Percentiles rank a stretch among this genome's conserved stretches.
Conservation (phyloP, 2,888 invertebrate genomes). For the Bibio marci region DNA sequence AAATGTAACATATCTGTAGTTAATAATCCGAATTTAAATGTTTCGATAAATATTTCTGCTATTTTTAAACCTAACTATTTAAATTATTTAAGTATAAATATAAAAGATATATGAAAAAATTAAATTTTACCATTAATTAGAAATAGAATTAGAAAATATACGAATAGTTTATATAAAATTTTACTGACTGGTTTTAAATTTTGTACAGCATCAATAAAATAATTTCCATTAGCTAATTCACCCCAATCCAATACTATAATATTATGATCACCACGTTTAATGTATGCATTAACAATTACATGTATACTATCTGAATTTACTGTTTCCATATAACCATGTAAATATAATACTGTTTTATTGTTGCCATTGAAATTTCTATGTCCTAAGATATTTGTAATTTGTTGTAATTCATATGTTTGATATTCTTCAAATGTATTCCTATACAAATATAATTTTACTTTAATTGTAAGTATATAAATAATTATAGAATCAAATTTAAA, state of each 20-base stretch:
- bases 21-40: constrained; percentile 23
- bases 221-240: constrained; percentile 34
- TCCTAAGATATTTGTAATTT: constrained; percentile 22
- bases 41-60: constrained; percentile 19
- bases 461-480: background rate
- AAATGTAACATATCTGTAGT: constrained; percentile 21
- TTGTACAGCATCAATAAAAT: constrained; percentile 39
- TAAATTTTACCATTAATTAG: too few relatives aligned
- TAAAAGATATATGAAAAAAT: too few relatives aligned
- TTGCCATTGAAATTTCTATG: constrained; percentile 28
- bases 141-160: too few relatives aligned
- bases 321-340: constrained; percentile 34
- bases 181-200: constrained; percentile 36
- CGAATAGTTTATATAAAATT: too few relatives aligned
- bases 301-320: constrained; percentile 32
- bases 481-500: background rate
- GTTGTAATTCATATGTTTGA: constrained; percentile 18
- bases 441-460: background rate
- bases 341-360: constrained; percentile 30
- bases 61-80: constrained; percentile 18
- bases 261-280: constrained; percentile 29
- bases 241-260: constrained; percentile 34
- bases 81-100: background rate
- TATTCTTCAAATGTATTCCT: constrained; percentile 22
- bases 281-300: constrained; percentile 32